Percentiles rank a stretch among this genome's conserved stretches.
These are phyloP conservation scores for Dolichopus griseipennis DNA, from an alignment of 2,888 invertebrate species.

Conservation along the genomic window DNA sequence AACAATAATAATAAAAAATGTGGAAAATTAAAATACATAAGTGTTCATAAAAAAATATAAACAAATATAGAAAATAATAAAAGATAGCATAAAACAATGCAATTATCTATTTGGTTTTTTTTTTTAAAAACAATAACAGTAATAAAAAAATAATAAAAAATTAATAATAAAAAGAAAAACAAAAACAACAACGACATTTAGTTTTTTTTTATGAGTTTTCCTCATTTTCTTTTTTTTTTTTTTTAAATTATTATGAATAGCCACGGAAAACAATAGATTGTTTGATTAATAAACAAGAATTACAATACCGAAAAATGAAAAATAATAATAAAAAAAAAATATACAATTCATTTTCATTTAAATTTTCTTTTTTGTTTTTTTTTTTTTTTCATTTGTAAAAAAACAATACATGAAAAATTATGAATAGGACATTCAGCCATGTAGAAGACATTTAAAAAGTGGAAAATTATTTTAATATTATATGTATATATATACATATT, in stretches of 20 bases:
- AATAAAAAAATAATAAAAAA: neutral
- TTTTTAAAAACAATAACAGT: neutral
- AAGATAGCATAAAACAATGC: neutral
- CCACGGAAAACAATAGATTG: conserved; percentile 6
- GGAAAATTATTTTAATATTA: neutral
- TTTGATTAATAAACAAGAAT: conserved; percentile 6
- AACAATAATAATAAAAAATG: neutral
- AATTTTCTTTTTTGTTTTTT: no score
- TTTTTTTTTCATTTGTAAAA: neutral
- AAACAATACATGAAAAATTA: conserved; percentile 2
- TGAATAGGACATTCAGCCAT: conserved; percentile 4
- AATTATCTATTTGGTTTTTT: conserved; percentile 3
- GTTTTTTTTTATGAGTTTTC: neutral
- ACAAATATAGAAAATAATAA: neutral
- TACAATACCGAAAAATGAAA: conserved; percentile 5
- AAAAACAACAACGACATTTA: neutral
- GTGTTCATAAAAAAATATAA: neutral
- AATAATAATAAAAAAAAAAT: neutral
- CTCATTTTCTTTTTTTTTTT: neutral
- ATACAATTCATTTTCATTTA: neutral
- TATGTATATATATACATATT: no score
- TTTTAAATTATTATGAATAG: neutral
- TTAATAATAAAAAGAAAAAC: no score
- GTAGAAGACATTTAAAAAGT: conserved; percentile 3
- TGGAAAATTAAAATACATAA: neutral